Base-by-base conservation (phyloP, 2,797 vertebrate species). In the Argyrosomus regius region DNA sequence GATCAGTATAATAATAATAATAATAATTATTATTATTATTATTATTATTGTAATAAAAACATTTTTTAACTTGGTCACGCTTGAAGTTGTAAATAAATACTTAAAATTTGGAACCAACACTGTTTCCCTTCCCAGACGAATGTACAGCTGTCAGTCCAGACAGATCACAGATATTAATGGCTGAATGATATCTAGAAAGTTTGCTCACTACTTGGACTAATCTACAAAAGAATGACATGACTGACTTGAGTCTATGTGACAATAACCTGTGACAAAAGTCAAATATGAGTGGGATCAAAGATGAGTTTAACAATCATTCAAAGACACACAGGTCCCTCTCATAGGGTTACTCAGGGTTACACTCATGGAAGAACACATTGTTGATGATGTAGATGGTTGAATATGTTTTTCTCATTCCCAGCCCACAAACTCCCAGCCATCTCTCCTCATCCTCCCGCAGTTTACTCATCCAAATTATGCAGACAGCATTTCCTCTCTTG, bases 401-500 rank as follows among this genome's bases (percentile, higher is more conserved):
- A 80, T 79, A 70, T 92, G 80, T 79, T 89, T 90, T 90, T 91
- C 75, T 83, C 78, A 84, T 91, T 91, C 62, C 49, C 39, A 35
- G 72, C 50, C 54, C 39, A 81, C 56, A 78, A 78, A 62, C 74
- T 24, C 54, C 35, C 45, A 67, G 43, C 59, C 28, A 46, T 22
- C 28, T 45, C 39, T 46, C 39, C 62, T 76, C 50, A 67, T 56
- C 77, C 65, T 63, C 72, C 41, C 45, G 58, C 74, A 71, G 63
- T 79, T 79, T 84, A 72, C 56, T 81, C 66, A 65, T 92, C 83
- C 82, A 91, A 89, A 90, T 90, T 81, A 87, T 91, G 84, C 77
- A 92, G 89, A 92, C 90, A 83, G 85, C 62, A 62, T 89, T 91
- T 92, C 87, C 82, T 75, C 78, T 61, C 28, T 74, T 59, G 75